Conservation (phyloP, 2,113 vertebrate species). For the Polypterus senegalus region DNA sequence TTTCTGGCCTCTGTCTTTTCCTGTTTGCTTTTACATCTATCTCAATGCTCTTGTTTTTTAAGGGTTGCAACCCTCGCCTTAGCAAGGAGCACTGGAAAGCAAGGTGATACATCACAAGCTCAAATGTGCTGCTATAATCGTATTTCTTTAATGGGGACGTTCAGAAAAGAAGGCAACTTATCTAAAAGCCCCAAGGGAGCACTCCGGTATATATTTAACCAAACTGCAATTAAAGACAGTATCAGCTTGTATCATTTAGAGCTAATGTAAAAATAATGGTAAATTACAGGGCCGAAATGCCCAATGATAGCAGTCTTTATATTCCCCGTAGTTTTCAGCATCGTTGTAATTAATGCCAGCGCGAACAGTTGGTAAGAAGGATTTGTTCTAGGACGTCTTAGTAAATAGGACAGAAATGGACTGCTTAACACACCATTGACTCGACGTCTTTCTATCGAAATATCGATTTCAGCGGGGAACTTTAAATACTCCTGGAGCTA, state of each 20-base stretch:
- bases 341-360: constrained; percentile 85
- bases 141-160: constrained; percentile 95
- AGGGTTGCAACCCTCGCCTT: constrained; percentile 89
- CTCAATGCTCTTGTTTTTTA: constrained; percentile 94
- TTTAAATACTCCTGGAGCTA: constrained; percentile 38
- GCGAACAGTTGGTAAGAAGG: constrained; percentile 64
- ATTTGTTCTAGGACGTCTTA: constrained; percentile 62
- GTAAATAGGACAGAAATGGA: constrained; percentile 59
- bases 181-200: constrained; percentile 69
- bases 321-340: constrained; percentile 79
- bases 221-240: constrained; percentile 97
- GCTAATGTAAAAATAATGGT: constrained; percentile 99
- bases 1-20: constrained; percentile 92
- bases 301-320: constrained; percentile 81
- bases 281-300: constrained; percentile 97
- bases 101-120: constrained; percentile 93
- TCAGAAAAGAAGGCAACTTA: constrained; percentile 67
- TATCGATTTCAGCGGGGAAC: constrained; percentile 62
- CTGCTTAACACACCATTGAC: constrained; percentile 57
- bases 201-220: constrained; percentile 89
- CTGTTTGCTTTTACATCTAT: constrained; percentile 91
- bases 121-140: constrained; percentile 90
- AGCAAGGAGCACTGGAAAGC: constrained; percentile 89
- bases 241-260: constrained; percentile 99
- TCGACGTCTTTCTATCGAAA: constrained; percentile 59